phyloP scores from a whole-genome alignment of 2,888 invertebrate species.

The Drosophila merina region DNA sequence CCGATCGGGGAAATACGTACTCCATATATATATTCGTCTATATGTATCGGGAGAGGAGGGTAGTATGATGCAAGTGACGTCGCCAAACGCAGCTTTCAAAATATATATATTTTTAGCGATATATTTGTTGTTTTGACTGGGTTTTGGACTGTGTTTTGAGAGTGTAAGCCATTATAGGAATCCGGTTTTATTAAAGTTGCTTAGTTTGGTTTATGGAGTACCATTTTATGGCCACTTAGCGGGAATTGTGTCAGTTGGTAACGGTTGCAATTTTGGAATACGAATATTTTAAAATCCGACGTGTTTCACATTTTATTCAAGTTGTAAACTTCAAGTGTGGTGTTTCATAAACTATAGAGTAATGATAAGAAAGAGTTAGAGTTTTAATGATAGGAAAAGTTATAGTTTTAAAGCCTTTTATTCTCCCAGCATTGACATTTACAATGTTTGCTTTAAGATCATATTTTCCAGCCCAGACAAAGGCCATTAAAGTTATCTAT shows the following conservation, averaged over 20 bases:
- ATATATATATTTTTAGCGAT: constrained; percentile 16
- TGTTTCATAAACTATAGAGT: not conserved
- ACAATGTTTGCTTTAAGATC: no score
- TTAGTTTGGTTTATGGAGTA: constrained; percentile 30
- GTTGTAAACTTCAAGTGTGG: not conserved
- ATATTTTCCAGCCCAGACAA: constrained; percentile 10
- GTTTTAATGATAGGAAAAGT: not conserved
- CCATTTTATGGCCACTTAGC: constrained; percentile 48
- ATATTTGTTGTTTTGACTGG: constrained; percentile 15
- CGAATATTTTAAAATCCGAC: constrained; percentile 1
- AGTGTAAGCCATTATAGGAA: constrained; percentile 6
- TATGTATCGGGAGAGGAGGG: not conserved
- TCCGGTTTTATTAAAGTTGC: constrained; percentile 32
- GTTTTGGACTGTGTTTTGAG: no score
- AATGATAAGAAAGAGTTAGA: no score
- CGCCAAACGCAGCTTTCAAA: constrained; percentile 23
- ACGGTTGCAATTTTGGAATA: constrained; percentile 15
- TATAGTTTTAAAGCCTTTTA: not conserved
- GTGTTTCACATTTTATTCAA: not conserved
- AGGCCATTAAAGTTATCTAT: constrained; percentile 32
- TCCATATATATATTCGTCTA: not conserved
- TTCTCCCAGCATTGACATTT: no score
- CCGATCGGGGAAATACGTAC: constrained; percentile 9
- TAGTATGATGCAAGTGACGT: constrained; percentile 21
- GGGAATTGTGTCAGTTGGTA: constrained; percentile 48